Base-by-base conservation (phyloP, 2,888 invertebrate genomes). In the Operophtera brumata region DNA sequence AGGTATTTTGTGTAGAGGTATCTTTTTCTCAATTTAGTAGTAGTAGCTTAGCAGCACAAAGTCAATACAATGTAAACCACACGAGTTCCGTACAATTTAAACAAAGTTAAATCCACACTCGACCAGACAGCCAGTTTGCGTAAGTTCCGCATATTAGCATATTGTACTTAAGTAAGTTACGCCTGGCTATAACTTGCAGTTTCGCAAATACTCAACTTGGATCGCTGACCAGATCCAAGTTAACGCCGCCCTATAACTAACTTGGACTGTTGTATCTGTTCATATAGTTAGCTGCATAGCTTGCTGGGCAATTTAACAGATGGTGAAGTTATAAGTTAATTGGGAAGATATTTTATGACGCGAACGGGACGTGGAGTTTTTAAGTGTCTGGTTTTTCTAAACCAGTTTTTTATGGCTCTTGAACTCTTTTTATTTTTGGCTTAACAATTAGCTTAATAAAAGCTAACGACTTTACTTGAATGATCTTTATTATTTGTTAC, bases 191-290 rank as follows among this genome's bases (percentile, higher is more conserved):
- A 61, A 61, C 59, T 65, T 58, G 52, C 47, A 52, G 58, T 57
- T 60, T 57, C 54, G 47, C 57, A 52, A 64, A 62, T 59, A 60
- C 47, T 53, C 54, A 40, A 47, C 41, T 54, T 54, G 57, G 58
- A 59, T 65, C 52, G 48, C 59, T 64, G 62, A 62, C 62, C 61
- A 46, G 47, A 47, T 42, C 48, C 54, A 57, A 61, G 47, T 63
- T 58, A 48, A 47, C 37, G 43, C 26, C 37, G 45, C 51, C 51
- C 12, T 47, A 39, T 47, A 43, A 54, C 39, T 47, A 54, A 54
- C 37, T 47, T 54, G 9, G 9, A 1, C 42, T 28, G 41, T 35
- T 46, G 41, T 51, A 40, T n/a, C n/a, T n/a, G n/a, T n/a, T n/a
- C 8, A 20, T 42, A n/a, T n/a, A n/a, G n/a, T n/a, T n/a, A 42